These are phyloP conservation scores for Bettongia penicillata DNA, from an alignment of 2,113 vertebrate species.

Conservation along the genomic window DNA sequence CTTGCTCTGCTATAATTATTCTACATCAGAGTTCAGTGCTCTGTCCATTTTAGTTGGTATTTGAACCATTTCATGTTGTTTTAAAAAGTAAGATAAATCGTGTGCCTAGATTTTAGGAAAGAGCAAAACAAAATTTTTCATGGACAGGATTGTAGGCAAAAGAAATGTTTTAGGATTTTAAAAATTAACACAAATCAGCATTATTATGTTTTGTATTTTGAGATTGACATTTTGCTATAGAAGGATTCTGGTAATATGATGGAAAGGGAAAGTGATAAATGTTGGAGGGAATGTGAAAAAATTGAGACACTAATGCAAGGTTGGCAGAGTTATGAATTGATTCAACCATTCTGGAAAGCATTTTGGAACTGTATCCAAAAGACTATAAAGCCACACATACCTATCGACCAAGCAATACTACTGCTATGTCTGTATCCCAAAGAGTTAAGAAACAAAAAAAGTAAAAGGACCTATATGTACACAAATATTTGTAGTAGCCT, in stretches of 20 bases:
- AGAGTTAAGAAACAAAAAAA: too few species aligned
- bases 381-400: too few species aligned
- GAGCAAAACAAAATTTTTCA: constrained; percentile 12
- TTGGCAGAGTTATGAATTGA: too few species aligned
- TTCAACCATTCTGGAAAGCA: too few species aligned
- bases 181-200: background rate
- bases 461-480: too few species aligned
- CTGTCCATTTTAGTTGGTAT: background rate
- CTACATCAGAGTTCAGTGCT: background rate
- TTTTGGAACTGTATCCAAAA: too few species aligned
- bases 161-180: constrained; percentile 12
- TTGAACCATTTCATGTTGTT: constrained; percentile 21
- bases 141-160: constrained; percentile 23
- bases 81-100: constrained; percentile 21
- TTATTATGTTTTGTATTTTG: background rate
- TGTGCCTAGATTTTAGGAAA: background rate
- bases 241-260: background rate
- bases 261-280: too few species aligned
- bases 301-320: too few species aligned
- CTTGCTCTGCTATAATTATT: background rate
- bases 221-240: background rate
- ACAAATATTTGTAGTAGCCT: too few species aligned
- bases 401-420: too few species aligned
- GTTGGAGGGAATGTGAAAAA: too few species aligned
- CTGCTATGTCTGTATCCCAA: too few species aligned